Base-by-base conservation (phyloP, 1,140 invertebrate genomes). In the Oedothorax gibbosus region DNA sequence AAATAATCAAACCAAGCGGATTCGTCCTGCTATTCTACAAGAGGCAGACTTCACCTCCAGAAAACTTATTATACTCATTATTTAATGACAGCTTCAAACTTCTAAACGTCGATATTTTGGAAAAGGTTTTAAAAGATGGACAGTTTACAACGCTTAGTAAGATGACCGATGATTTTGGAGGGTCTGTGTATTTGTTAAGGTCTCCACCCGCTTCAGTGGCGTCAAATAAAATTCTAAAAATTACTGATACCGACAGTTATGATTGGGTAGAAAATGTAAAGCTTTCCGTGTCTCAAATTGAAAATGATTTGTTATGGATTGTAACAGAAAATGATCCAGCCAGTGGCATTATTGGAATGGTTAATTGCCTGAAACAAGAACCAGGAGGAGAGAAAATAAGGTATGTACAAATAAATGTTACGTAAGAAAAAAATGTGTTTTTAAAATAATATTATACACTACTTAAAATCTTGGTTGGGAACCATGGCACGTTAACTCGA, bases 291-390 rank as follows among this genome's bases (percentile, higher is more conserved):
- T 68, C 49, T 57, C 87, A 81, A 50, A 71, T 81, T 15, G 85
- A 87, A 68, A 35, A 7, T 0, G 79, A 51, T 7, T 71, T 4
- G 9, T 9, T 88, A 12, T 88, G 88, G 88, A n/a, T 88, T 14
- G 64, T 88, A 20, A 71, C 88, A 18, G 69, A 88, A 51, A 85
- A 88, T 65, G 54, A 11, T 21, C 94, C 91, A 88, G 35, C 50
- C 12, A 88, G 65, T 64, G 97, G 98, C 69, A 91, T 97, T 49
- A 90, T 98, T 69, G 98, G 98, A 66, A 90, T 99, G 87, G 93
- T 95, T 82, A 97, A 96, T 87, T 99, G 98, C 89, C 91, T 99
- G 65, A 94, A 94, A 88, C 92, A 93, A 87, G 97, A 99, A 91
- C 92, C 93, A 12, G 95, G 95, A 72, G 96, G 96, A 71, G 90